phyloP scores from a whole-genome alignment of 2,797 vertebrate species.

The Acrossocheilus fasciatus region DNA sequence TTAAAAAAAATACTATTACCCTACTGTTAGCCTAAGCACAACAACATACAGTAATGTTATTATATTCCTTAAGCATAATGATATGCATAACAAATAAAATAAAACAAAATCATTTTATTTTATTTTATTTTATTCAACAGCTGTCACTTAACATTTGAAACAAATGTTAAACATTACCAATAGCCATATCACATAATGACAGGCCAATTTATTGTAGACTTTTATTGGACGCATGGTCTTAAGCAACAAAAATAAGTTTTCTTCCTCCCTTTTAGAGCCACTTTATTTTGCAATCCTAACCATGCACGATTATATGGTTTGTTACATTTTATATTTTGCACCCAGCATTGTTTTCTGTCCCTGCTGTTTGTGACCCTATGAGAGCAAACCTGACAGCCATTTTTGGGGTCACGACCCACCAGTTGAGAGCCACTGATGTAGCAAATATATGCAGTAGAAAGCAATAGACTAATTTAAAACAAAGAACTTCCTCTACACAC shows the following conservation, averaged over 20 bases:
- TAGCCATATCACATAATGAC: neutral
- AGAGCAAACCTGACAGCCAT: neutral
- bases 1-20: too few relatives aligned
- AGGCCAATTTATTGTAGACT: neutral
- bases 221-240: neutral
- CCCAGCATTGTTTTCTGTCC: neutral
- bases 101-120: too few relatives aligned
- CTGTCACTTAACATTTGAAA: neutral
- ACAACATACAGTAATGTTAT: too few relatives aligned
- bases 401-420: neutral
- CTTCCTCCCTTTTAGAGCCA: neutral
- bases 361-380: neutral
- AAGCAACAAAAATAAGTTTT: neutral
- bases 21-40: too few relatives aligned
- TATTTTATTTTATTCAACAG: too few relatives aligned
- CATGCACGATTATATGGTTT: neutral
- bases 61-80: too few relatives aligned
- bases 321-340: neutral
- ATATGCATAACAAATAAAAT: too few relatives aligned
- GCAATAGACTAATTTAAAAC: neutral
- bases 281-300: neutral
- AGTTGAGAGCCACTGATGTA: conserved; percentile 10
- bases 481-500: neutral
- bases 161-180: neutral
- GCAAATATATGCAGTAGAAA: neutral